Conservation (phyloP, 2,113 vertebrate genomes). For the Urocitellus parryii region DNA sequence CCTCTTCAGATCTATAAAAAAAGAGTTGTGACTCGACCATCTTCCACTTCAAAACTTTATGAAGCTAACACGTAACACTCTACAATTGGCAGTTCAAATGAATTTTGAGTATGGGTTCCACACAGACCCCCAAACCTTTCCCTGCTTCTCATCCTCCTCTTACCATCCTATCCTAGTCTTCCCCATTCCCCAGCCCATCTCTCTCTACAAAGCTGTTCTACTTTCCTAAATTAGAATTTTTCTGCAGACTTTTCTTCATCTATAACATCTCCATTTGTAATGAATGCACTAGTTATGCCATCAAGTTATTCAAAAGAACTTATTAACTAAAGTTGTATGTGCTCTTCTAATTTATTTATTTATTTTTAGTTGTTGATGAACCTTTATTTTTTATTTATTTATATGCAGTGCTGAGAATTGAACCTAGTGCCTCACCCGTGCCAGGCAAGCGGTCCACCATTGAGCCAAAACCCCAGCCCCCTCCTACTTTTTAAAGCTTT, state of each 20-base stretch:
- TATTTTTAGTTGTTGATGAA: too few species aligned
- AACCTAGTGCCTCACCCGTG: too few species aligned
- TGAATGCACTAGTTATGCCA: background rate
- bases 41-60: background rate
- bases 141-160: background rate
- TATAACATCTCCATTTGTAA: background rate
- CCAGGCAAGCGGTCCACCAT: too few species aligned
- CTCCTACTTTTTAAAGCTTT: slow-evolving; percentile 21
- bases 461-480: too few species aligned
- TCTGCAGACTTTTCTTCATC: slow-evolving; percentile 3
- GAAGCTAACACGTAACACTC: background rate
- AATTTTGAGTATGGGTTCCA: background rate
- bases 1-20: slow-evolving; percentile 3
- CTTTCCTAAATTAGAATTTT: background rate
- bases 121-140: background rate
- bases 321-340: background rate
- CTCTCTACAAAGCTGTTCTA: background rate
- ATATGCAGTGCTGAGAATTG: too few species aligned
- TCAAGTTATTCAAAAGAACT: slow-evolving; percentile 6
- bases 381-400: too few species aligned
- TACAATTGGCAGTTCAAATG: background rate
- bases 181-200: background rate
- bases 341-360: background rate
- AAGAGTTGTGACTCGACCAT: background rate
- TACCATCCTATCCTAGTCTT: background rate